phyloP scores from a whole-genome alignment of 2,113 vertebrate species.

The Phrynosoma platyrhinos region DNA sequence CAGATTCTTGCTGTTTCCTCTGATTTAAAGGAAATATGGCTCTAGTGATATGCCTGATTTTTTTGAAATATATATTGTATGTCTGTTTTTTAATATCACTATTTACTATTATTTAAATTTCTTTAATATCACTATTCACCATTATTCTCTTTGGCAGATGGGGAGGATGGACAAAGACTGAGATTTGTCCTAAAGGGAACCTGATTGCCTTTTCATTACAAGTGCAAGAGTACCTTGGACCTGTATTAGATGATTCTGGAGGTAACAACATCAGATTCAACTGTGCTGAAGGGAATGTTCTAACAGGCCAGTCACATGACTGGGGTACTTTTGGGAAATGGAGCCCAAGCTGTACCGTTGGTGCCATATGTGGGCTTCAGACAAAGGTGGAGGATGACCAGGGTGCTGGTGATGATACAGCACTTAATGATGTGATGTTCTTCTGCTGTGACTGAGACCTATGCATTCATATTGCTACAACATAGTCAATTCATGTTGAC shows the following conservation, averaged over 20 bases:
- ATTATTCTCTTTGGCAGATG: slow-evolving; percentile 51
- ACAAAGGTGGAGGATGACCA: slow-evolving; percentile 50
- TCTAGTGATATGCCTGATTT: background rate
- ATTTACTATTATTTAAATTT: no score
- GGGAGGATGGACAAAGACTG: slow-evolving; percentile 63
- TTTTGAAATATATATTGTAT: no score
- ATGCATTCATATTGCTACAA: background rate
- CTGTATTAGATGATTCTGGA: slow-evolving; percentile 57
- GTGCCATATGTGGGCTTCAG: slow-evolving; percentile 55
- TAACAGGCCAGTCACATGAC: slow-evolving; percentile 53
- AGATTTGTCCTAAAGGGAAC: slow-evolving; percentile 54
- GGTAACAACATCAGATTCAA: slow-evolving; percentile 68
- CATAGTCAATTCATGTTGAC: background rate
- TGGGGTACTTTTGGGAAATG: slow-evolving; percentile 67
- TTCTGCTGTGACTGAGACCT: slow-evolving; percentile 61
- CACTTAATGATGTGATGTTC: slow-evolving; percentile 56
- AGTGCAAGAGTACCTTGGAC: slow-evolving; percentile 42
- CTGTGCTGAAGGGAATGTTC: slow-evolving; percentile 54
- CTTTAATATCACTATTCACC: no score
- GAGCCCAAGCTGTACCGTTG: slow-evolving; percentile 57
- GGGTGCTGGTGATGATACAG: slow-evolving; percentile 56
- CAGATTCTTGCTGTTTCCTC: no score
- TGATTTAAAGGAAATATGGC: background rate
- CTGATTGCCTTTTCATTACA: slow-evolving; percentile 68
- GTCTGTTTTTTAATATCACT: no score